Evolutionary conservation across 2,113 vertebrate genomes (phyloP), one percentile per base, ranked within the genome.

Genomic region (Agapornis roseicollis): DNA sequence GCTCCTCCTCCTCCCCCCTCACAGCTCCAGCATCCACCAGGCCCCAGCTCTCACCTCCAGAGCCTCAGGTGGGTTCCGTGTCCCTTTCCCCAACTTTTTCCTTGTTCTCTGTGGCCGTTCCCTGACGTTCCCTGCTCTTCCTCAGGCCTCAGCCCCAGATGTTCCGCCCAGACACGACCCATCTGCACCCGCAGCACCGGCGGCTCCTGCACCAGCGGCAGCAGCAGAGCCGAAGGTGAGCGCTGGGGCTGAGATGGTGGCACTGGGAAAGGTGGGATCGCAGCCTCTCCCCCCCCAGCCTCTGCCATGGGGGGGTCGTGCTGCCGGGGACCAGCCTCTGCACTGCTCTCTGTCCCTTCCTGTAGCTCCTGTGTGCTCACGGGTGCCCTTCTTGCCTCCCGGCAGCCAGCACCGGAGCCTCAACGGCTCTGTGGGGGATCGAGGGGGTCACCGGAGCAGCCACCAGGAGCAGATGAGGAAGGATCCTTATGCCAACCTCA

Each of bases 401-500:
- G 95, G 79, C 87, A 98, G 98, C 96, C 98, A 98, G 94, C 97
- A 97, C 94, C 97, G 98, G 71, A 97, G 95, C 94, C 78, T 98
- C 65, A 97, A 98, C 4, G 97, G 98, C 76, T 96, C 98, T 0
- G 46, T 88, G 7, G 97, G 97, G 86, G 99, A 99, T 14, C 98
- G 99, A 94, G 98, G 98, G 47, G 93, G 96, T 52, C 98, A 98
- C 88, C 96, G 98, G 49, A 97, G 97, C 86, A 93, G 46, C 55
- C 98, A 98, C 16, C 98, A 98, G 49, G 99, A 99, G 85, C 98
- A 96, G 97, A 91, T 98, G 94, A 96, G 98, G 9, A 98, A 98
- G 97, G 98, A 99, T 85, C 99, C 99, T 1, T 99, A 99, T 52
- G 99, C 99, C 92, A 99, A 99, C 97, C 98, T 99, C 93, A 99